Conservation (phyloP, 2,113 vertebrate species). For the Quiscalus mexicanus region DNA sequence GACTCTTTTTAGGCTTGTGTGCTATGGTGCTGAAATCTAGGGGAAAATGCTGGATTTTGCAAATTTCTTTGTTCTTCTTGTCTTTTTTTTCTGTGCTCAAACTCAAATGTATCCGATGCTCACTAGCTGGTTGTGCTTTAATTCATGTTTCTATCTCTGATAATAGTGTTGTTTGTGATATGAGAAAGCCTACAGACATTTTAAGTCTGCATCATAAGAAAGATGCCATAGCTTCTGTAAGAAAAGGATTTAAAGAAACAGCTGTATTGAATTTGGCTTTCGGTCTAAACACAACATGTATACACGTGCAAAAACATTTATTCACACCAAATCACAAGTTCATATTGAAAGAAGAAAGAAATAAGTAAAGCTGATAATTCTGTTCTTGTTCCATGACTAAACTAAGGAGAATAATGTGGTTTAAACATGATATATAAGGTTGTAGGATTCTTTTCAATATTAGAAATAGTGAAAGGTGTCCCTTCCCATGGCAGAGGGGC, state of each 20-base stretch:
- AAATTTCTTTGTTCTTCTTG: neutral
- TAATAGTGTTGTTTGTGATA: neutral
- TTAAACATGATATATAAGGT: neutral
- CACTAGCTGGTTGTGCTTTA: neutral
- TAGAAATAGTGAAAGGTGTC: neutral
- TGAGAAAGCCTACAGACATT: neutral
- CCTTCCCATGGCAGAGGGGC: neutral
- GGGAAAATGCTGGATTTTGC: neutral
- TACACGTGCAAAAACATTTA: neutral
- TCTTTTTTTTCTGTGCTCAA: neutral
- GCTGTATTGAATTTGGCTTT: neutral
- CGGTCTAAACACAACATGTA: neutral
- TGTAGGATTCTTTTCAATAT: neutral
- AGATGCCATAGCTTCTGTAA: neutral
- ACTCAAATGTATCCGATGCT: neutral
- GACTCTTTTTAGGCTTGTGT: neutral
- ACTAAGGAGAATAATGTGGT: neutral
- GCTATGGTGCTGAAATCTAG: neutral
- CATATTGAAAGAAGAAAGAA: neutral
- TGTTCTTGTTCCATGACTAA: neutral
- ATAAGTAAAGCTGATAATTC: neutral
- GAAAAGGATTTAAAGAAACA: neutral
- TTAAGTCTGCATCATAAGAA: neutral
- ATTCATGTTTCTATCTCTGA: neutral
- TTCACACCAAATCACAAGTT: neutral